Base-by-base conservation (phyloP, 1,140 invertebrate species). In the Drosophila lini region DNA sequence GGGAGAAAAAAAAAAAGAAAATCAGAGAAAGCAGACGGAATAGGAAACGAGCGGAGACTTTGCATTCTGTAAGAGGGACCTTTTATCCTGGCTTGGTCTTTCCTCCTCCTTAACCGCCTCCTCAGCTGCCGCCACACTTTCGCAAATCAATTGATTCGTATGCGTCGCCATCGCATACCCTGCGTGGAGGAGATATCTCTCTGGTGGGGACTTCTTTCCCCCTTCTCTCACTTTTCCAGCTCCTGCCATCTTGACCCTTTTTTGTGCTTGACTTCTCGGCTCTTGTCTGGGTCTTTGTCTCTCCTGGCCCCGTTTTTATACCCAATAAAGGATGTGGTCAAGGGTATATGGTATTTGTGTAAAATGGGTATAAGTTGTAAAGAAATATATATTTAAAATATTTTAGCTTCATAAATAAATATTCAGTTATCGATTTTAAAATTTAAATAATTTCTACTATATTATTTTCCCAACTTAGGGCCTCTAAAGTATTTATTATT, bases 101-200 rank as follows among this genome's bases (percentile, higher is more conserved):
- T 25, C n/a, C 10, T 13, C 36, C 47, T 42, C 31, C 16, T 2
- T 5, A 34, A 16, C 47, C 13, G 8, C 7, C 45, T n/a, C 40
- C 41, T 52, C 25, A 7, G 16, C 7, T 5, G 13, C 15, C 36
- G 47, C 60, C 61, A 45, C 42, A 64, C 36, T 47, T 56, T 38
- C 34, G 53, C 58, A 82, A 88, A 86, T 86, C 82, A 86, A 86
- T 86, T 86, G 82, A 86, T 86, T 86, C 82, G 82, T 74, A 88
- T 88, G 84, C 77, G 80, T 57, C 22, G 61, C 40, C 38, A 47
- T 69, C 65, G 74, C 74, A 78, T 69, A 78, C 78, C 74, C 74
- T 77, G 69, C 74, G 58, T 85, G 52, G 56, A 58, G 68, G 22
- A 22, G 32, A 60, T 59, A 44, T 25, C 41, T 22, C 28, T 9